Evolutionary conservation across 1,140 invertebrate genomes (phyloP), one percentile per base, ranked within the genome.

Genomic region (Trachymyrmex cornetzi): DNA sequence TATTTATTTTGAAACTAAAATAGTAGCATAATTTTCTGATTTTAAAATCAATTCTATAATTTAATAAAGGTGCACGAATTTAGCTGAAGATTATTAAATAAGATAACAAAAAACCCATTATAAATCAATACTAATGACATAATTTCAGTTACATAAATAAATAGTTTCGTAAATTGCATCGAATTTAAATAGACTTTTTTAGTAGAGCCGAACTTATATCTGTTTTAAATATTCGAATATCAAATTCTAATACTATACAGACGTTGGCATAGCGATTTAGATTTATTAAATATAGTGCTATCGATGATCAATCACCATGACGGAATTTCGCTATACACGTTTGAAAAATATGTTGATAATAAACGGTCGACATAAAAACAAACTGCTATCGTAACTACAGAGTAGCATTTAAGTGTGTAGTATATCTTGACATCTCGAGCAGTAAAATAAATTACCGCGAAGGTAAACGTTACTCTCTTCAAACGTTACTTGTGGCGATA

Each of bases 401-500:
- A 71, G 50, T 44, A 55, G 30, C 64, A 44, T 59, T 57, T 71
- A 71, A 81, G 79, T 81, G 50, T 69, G 77, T 30, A 69, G 22
- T 81, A 69, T 81, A 57, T 81, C 27, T 34, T 44, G 50, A 81
- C 50, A 71, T 81, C 66, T 71, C 34, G 48, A 19, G 66, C 30
- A 44, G 22, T 71, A 38, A 57, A 81, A 71, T 57, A 81, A 81
- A 81, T 81, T 81, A 71, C 53, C 12, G 34, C 66, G 12, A 14
- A 53, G 22, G 66, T 22, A 71, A 81, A 81, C 9, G 22, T 71
- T 57, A 81, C 7, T 57, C 66, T 69, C 14, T 50, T 50, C 11
- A 22, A 67, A 48, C n/a, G 64, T 69, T 50, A 24, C 7, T 71
- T 19, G 34, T 9, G 11, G 27, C 22, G 16, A 44, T 44, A 71